Percentiles rank a stretch among this genome's conserved stretches.
Conservation (phyloP, 2,888 invertebrate species). For the Agrotis exclamationis region DNA sequence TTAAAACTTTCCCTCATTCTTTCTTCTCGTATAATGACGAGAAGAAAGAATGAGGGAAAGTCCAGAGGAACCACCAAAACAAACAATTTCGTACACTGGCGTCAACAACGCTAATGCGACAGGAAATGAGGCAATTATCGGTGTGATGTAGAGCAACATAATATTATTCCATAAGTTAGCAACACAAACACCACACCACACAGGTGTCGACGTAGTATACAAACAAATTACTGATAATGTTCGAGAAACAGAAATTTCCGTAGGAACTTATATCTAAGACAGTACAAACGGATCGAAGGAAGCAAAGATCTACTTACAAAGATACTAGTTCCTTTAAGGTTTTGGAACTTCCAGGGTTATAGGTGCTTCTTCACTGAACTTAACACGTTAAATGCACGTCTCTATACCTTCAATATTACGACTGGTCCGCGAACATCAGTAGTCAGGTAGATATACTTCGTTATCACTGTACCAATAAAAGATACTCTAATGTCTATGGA, state of each 20-base stretch:
- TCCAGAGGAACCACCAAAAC: too few species aligned
- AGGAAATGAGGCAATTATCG: constrained; percentile 2
- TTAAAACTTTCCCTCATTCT: neutral
- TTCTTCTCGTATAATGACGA: too few species aligned
- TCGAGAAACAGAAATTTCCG: constrained; percentile 46
- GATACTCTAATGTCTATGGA: constrained; percentile 84
- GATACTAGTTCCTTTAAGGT: neutral
- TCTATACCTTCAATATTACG: constrained; percentile 64
- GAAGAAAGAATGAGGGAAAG: too few species aligned
- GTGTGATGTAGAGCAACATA: constrained; percentile 9
- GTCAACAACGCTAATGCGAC: neutral
- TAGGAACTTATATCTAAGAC: constrained; percentile 15
- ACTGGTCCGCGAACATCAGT: constrained; percentile 75
- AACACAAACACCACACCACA: constrained; percentile 19
- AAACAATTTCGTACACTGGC: neutral
- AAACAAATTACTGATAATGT: constrained; percentile 51
- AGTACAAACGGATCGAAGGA: neutral
- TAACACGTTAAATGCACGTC: constrained; percentile 37
- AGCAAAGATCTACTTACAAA: constrained; percentile 27
- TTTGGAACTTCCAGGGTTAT: neutral
- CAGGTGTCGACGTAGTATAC: constrained; percentile 19
- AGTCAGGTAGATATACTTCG: constrained; percentile 76
- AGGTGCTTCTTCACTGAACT: constrained; percentile 24
- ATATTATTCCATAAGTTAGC: constrained; percentile 18
- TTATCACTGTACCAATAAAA: constrained; percentile 88